Conservation (phyloP, 1,140 invertebrate genomes). For the Saccostrea echinata region DNA sequence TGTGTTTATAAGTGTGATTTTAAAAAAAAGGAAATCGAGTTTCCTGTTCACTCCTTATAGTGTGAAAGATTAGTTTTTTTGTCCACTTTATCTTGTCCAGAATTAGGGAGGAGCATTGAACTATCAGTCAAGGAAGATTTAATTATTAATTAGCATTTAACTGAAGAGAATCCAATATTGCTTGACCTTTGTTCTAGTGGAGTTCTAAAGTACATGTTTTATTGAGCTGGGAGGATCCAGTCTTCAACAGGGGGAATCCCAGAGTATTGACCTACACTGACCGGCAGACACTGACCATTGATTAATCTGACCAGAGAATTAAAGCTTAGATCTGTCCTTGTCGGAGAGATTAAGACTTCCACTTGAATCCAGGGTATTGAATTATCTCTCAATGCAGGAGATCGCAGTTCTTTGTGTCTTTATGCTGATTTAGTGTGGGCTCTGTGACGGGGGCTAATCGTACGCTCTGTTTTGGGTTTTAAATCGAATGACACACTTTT, state of each 20-base stretch:
- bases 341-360: background rate
- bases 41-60: background rate
- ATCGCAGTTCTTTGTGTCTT: background rate
- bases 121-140: no score
- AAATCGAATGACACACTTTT: slow-evolving; percentile 1
- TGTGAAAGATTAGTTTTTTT: no score
- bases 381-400: background rate
- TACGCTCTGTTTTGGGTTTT: background rate
- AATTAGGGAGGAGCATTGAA: no score
- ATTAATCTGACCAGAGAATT: background rate
- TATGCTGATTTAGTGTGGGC: background rate
- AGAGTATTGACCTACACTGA: background rate
- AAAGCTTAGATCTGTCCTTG: slow-evolving; percentile 28
- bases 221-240: no score
- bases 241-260: background rate
- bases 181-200: no score
- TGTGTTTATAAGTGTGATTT: background rate
- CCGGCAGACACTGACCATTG: no score
- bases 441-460: background rate
- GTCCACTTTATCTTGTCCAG: no score
- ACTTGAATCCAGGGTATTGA: background rate
- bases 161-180: background rate
- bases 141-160: no score
- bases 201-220: no score
- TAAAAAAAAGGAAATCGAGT: background rate